Evolutionary conservation across 2,797 vertebrate species (phyloP), one percentile per base, ranked within the genome.

Genomic region (Lutjanus argentimaculatus): DNA sequence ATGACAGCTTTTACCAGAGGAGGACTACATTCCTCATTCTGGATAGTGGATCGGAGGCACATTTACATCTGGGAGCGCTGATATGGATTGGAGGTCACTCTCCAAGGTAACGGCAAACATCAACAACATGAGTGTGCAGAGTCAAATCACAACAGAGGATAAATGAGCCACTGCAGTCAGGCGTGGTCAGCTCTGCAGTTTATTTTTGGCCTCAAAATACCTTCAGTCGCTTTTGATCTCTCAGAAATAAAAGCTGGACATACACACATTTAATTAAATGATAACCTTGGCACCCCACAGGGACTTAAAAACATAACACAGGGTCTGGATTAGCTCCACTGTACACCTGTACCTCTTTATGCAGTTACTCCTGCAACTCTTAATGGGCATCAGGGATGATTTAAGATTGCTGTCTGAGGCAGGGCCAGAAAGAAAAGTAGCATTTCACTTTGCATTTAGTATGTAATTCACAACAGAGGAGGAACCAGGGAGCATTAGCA

Each of bases 21-120:
- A 15, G 94, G 92, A 17, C 95, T 98, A 10, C 96, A 96, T 80
- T 97, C 97, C 0, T 97, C 97, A 2, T 98, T 98, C 94, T 98
- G 97, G 97, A 96, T 98, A n/a, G 97, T 98, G 90, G 97, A 98
- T 84, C 97, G 97, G 68, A 96, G 93, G 82, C 97, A 98, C 0
- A 95, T 98, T 14, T 98, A 98, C 84, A 96, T 98, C 16, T n/a
- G 97, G 97, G 84, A 98, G 97, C 59, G 97, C 96, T 0, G 94
- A 96, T 72, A 95, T 98, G 92, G 96, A 97, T 75, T 98, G 97
- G 97, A 96, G 93, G 66, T 97, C 97, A 0, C 17, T 98, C 85
- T 96, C 97, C 87, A 97, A 98, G 97, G 97, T 98, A 97, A 95
- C 69, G 68, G 21, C 74, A 55, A 25, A 51, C 69, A 86, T 61